Percentiles rank a stretch among this genome's conserved stretches.
Conservation (phyloP, 2,797 vertebrate genomes). For the Gymnothorax javanicus region DNA sequence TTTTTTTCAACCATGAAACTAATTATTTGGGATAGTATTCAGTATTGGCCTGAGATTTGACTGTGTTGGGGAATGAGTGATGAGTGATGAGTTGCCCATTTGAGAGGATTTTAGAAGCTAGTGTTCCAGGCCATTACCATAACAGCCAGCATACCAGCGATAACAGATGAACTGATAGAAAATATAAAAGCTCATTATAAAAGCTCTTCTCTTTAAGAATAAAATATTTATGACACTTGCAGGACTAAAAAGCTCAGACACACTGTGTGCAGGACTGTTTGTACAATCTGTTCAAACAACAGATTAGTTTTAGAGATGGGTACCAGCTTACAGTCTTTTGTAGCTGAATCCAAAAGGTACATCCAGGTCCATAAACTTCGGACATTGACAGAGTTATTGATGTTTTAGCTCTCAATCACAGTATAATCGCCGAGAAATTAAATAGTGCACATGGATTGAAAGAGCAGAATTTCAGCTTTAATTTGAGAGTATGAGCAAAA, state of each 20-base stretch:
- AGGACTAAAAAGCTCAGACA: not conserved
- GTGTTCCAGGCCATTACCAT: not conserved
- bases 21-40: not conserved
- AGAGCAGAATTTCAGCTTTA: no score
- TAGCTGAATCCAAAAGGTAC: not conserved
- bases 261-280: not conserved
- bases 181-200: not conserved
- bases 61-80: not conserved
- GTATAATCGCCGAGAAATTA: no score
- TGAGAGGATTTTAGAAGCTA: not conserved
- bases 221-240: not conserved
- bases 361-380: no score
- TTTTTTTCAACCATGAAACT: not conserved
- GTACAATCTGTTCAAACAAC: not conserved
- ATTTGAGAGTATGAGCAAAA: no score
- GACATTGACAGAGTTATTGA: no score
- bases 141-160: not conserved
- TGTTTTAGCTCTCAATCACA: no score
- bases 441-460: no score
- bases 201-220: constrained; percentile 4
- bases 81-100: not conserved
- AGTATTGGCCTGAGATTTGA: not conserved
- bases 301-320: not conserved
- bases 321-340: not conserved
- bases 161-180: not conserved